phyloP scores from a whole-genome alignment of 2,113 vertebrate genomes.

The Eulemur rufifrons region DNA sequence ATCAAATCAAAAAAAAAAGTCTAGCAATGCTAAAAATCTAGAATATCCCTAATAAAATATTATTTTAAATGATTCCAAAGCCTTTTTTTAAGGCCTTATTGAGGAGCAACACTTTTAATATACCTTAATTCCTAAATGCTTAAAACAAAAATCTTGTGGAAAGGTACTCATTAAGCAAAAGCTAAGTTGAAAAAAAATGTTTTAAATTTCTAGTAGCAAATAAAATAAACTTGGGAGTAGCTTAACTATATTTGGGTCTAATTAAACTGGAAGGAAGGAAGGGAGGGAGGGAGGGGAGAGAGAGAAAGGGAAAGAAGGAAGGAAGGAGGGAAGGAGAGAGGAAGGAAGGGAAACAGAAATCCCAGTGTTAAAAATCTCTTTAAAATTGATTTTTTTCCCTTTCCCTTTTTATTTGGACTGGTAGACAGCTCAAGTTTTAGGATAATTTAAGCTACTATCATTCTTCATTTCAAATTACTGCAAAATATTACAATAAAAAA shows the following conservation, averaged over 20 bases:
- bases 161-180: constrained; percentile 28
- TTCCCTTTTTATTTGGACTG: neutral
- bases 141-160: constrained; percentile 32
- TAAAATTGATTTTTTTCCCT: neutral
- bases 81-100: neutral
- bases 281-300: too few relatives aligned
- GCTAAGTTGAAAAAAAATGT: neutral
- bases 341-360: neutral
- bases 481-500: neutral
- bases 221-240: neutral
- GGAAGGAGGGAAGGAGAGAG: too few relatives aligned
- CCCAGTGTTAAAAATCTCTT: neutral
- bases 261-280: neutral
- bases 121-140: neutral
- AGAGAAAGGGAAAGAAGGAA: accelerated
- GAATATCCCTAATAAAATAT: constrained; percentile 23
- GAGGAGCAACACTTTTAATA: neutral
- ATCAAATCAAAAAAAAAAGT: neutral
- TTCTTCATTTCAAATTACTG: constrained; percentile 18
- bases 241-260: neutral
- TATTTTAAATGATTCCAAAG: constrained; percentile 27
- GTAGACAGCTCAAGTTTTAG: neutral
- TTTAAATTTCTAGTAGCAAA: neutral
- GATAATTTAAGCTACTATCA: neutral
- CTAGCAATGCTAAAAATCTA: neutral